Evolutionary conservation across 1,140 invertebrate species (phyloP).

Genomic region (Bilobella aurantiaca): DNA sequence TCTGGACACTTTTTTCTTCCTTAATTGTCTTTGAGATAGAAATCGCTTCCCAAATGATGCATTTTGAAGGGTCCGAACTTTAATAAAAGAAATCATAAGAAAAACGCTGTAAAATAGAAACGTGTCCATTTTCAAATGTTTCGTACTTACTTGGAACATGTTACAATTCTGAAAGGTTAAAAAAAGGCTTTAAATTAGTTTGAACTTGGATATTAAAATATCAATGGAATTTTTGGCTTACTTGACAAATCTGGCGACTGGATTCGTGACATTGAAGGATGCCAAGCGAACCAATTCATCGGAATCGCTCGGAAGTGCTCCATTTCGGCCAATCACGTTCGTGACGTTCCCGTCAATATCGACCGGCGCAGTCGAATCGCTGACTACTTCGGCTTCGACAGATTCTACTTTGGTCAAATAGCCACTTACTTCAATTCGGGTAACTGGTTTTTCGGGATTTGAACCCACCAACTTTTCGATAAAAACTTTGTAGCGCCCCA

Average conservation of each 20-base stretch:
- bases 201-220: not conserved
- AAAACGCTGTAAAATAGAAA: not conserved
- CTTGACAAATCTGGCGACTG: not conserved
- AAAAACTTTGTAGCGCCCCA: not conserved
- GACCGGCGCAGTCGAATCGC: no score
- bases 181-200: not conserved
- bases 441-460: not conserved
- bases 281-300: not conserved
- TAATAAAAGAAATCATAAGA: not conserved
- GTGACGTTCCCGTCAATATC: no score
- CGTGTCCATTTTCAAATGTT: not conserved
- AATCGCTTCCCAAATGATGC: not conserved
- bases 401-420: not conserved
- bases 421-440: not conserved
- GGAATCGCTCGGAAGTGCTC: not conserved
- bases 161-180: not conserved
- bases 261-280: not conserved
- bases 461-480: not conserved
- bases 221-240: no score
- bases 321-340: not conserved
- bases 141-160: not conserved
- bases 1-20: not conserved
- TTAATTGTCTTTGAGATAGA: not conserved
- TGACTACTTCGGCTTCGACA: not conserved
- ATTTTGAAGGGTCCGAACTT: not conserved